Evolutionary conservation across 2,888 invertebrate genomes (phyloP), one percentile per base, ranked within the genome.

Genomic region (Machimus rusticus): DNA sequence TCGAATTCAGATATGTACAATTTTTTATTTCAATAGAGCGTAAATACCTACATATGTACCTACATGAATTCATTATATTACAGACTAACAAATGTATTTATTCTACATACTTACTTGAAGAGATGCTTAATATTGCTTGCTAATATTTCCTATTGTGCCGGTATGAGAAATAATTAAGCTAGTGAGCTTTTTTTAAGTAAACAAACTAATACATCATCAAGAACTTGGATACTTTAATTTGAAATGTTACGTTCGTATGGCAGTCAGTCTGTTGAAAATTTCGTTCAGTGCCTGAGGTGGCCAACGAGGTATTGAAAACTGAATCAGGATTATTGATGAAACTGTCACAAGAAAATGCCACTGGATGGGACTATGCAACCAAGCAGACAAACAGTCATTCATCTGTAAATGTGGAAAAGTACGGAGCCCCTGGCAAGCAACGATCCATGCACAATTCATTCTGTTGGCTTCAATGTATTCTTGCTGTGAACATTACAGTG

Each of bases 341-440:
- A 88, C 89, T 89, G 89, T 89, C 89, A 89, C 89, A 89, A 89
- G 89, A 89, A 89, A 89, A 89, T 89, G 89, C 89, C 89, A 89
- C 89, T 89, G 89, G 87, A 89, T 89, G 89, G 89, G 89, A 89
- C 89, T 89, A 89, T 89, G 89, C 89, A 89, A 88, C 89, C 89
- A 87, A 89, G 89, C 88, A 89, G 89, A 89, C 89, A 88, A 89
- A 89, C 89, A 89, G 89, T 89, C 89, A 89, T 89, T 89, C 89
- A 89, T 89, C 88, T 89, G 89, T 88, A 88, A 89, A 89, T 89
- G 89, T 89, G 88, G 88, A 87, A 81, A 87, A 87, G 88, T 88
- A 87, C 85, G 79, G 86, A 88, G 78, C 31, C 79, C 79, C 79
- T 87, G 88, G 86, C 85, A 87, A 77, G 74, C 77, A 77, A 86